Conservation (phyloP, 1,140 invertebrate genomes). For the Oedothorax gibbosus region DNA sequence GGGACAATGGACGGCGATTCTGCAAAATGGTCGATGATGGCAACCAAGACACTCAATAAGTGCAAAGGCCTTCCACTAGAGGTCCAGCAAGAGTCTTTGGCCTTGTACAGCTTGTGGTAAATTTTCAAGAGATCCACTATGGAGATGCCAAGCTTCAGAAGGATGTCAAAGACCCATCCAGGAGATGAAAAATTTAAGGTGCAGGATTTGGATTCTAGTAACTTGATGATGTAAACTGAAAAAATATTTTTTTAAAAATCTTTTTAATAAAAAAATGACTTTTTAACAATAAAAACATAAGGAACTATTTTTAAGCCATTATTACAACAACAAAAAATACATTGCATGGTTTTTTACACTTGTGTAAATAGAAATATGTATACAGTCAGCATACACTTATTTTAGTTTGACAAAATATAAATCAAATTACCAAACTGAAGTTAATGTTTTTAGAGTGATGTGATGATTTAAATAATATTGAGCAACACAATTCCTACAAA, state of each 20-base stretch:
- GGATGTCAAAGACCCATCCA: slow-evolving; percentile 69
- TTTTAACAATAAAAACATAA: neutral
- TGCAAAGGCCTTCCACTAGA: slow-evolving; percentile 66
- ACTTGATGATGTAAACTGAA: slow-evolving; percentile 70
- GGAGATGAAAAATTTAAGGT: slow-evolving; percentile 60
- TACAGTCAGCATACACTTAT: neutral
- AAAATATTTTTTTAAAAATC: slow-evolving; percentile 42
- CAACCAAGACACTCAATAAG: slow-evolving; percentile 66
- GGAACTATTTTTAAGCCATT: neutral
- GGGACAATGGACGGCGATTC: slow-evolving; percentile 64
- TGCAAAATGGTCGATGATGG: slow-evolving; percentile 65
- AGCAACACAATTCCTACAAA: too few species aligned
- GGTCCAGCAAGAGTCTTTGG: slow-evolving; percentile 68
- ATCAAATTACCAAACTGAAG: neutral
- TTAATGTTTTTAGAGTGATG: neutral
- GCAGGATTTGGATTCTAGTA: slow-evolving; percentile 66
- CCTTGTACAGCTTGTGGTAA: slow-evolving; percentile 71
- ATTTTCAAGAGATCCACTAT: slow-evolving; percentile 69
- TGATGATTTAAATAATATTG: too few species aligned
- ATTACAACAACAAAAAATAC: neutral
- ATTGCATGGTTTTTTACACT: too few species aligned
- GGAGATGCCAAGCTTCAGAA: slow-evolving; percentile 69
- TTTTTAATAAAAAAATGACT: slow-evolving; percentile 8
- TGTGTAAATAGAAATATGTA: too few species aligned
- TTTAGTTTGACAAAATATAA: slow-evolving; percentile 2